Percentiles rank a stretch among this genome's conserved stretches.
Evolutionary conservation across 1,140 invertebrate genomes (phyloP).

Genomic region (Rhyacophila brunnea): DNA sequence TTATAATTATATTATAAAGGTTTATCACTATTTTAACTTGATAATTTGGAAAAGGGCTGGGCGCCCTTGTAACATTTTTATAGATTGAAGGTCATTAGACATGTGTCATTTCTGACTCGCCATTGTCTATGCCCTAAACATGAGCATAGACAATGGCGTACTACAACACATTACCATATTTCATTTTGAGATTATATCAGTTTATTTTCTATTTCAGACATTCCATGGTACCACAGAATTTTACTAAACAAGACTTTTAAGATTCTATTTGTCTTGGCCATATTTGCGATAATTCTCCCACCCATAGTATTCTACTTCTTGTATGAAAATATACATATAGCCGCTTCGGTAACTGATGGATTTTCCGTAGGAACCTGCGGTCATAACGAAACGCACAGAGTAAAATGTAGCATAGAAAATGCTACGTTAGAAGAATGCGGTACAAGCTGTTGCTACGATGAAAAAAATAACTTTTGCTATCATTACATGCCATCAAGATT

Average conservation of each 20-base stretch:
- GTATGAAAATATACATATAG: constrained; percentile 5
- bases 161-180: too few relatives aligned
- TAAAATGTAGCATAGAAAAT: constrained; percentile 14
- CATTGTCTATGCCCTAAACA: too few relatives aligned
- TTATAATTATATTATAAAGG: too few relatives aligned
- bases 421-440: background rate
- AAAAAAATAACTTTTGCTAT: constrained; percentile 17
- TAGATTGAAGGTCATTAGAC: too few relatives aligned
- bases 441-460: constrained; percentile 25
- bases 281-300: constrained; percentile 10
- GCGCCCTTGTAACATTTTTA: too few relatives aligned
- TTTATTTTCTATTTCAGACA: constrained; percentile 19
- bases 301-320: constrained; percentile 16
- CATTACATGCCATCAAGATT: constrained; percentile 25
- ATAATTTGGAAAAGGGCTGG: too few relatives aligned
- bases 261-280: constrained; percentile 9
- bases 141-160: too few relatives aligned
- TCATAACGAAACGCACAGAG: constrained; percentile 3
- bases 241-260: constrained; percentile 24
- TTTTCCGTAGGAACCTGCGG: constrained; percentile 24
- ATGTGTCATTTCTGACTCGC: too few relatives aligned
- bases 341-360: background rate
- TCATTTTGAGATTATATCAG: background rate
- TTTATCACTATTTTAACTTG: too few relatives aligned
- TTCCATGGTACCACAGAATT: constrained; percentile 28